Percentiles rank a stretch among this genome's conserved stretches.
phyloP scores from a whole-genome alignment of 2,888 invertebrate species.

The Sarcophaga subvicina region DNA sequence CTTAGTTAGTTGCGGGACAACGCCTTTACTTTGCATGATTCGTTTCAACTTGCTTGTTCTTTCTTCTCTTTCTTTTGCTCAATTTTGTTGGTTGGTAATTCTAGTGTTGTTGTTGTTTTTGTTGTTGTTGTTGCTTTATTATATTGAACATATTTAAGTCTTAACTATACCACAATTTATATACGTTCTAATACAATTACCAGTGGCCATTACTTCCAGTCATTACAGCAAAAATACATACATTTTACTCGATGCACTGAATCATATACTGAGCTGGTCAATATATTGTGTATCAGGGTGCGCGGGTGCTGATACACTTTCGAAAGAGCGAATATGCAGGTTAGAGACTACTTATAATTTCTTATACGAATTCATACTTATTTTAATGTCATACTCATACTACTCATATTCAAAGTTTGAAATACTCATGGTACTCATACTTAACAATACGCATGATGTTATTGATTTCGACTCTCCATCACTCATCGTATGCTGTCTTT shows the following conservation, averaged over 20 bases:
- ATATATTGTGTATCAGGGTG: too few species aligned
- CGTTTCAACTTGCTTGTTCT: slow-evolving; percentile 33
- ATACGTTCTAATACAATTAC: slow-evolving; percentile 51
- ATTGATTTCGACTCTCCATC: too few species aligned
- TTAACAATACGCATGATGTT: too few species aligned
- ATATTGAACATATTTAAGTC: slow-evolving; percentile 61
- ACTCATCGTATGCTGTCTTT: too few species aligned
- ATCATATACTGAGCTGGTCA: slow-evolving; percentile 37
- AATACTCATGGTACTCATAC: too few species aligned
- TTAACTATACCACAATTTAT: slow-evolving; percentile 67
- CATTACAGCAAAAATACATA: slow-evolving; percentile 58
- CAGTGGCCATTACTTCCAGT: slow-evolving; percentile 62
- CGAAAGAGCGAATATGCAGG: too few species aligned
- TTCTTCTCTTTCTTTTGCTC: not conserved
- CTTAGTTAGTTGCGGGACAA: slow-evolving; percentile 65
- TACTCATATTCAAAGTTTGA: too few species aligned
- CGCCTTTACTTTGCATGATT: slow-evolving; percentile 66
- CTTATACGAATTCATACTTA: too few species aligned
- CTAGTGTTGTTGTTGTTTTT: slow-evolving; percentile 25
- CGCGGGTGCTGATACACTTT: too few species aligned
- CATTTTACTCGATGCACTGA: slow-evolving; percentile 4
- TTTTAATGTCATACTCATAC: too few species aligned
- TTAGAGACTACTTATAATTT: too few species aligned
- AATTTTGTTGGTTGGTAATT: slow-evolving; percentile 1
- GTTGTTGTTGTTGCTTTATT: slow-evolving; percentile 13